A percentile compares a stretch with the other conserved stretches of the same genome.
Evolutionary conservation across 2,888 invertebrate genomes (phyloP).

Genomic region (Heliothis peltigera): DNA sequence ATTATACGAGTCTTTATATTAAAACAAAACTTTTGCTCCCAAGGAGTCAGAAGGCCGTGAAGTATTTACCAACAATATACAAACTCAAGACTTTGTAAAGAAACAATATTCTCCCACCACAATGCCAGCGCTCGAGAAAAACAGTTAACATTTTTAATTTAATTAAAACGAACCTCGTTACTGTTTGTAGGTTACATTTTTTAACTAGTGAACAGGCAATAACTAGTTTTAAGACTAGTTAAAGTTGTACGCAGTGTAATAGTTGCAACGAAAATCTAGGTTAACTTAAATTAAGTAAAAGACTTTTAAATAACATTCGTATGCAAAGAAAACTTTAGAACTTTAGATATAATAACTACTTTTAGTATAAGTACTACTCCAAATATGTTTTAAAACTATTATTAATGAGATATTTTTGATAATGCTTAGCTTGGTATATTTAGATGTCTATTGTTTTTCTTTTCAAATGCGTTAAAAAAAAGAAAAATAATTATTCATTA

Average conservation of each 20-base stretch:
- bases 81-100: constrained; percentile 44
- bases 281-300: neutral
- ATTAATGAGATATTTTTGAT: too few species aligned
- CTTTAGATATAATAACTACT: too few species aligned
- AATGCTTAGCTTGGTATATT: too few species aligned
- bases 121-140: constrained; percentile 47
- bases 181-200: constrained; percentile 39
- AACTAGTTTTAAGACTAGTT: constrained; percentile 20
- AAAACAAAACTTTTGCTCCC: constrained; percentile 14
- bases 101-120: constrained; percentile 58
- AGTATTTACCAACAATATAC: constrained; percentile 36
- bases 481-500: too few species aligned
- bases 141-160: constrained; percentile 54
- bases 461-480: too few species aligned
- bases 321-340: too few species aligned
- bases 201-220: constrained; percentile 22
- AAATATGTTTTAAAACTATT: too few species aligned
- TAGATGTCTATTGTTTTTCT: too few species aligned
- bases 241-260: constrained; percentile 4
- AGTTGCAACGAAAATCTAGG: constrained; percentile 5
- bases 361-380: too few species aligned
- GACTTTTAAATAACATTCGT: neutral
- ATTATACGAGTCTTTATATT: constrained; percentile 1
- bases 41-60: constrained; percentile 14
- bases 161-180: constrained; percentile 54